Percentiles rank a stretch among this genome's conserved stretches.
Evolutionary conservation across 2,888 invertebrate genomes (phyloP).

Genomic region (Cenopis cana): DNA sequence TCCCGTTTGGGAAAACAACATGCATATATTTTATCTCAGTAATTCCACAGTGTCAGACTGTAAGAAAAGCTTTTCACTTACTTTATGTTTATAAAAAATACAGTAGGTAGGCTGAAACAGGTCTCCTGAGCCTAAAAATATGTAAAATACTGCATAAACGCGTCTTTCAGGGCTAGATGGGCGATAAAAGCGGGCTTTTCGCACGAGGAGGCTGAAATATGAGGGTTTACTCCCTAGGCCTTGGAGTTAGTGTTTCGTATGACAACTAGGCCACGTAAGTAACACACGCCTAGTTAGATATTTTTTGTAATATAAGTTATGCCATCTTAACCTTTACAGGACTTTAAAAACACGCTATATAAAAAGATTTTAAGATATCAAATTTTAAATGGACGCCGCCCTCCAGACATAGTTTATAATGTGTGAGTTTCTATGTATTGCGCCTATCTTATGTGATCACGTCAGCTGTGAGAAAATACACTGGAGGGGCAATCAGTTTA

Average conservation of each 20-base stretch:
- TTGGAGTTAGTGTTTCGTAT: constrained; percentile 3
- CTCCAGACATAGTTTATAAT: no score
- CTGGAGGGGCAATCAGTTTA: no score
- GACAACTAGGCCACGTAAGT: not conserved
- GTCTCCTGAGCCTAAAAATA: constrained; percentile 8
- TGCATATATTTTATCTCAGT: not conserved
- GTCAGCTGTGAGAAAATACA: no score
- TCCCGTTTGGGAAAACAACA: not conserved
- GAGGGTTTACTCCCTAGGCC: constrained; percentile 20
- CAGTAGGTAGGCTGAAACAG: constrained; percentile 21
- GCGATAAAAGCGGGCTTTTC: constrained; percentile 34
- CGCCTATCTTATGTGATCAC: no score
- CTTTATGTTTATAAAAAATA: constrained; percentile 13
- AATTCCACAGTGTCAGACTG: not conserved
- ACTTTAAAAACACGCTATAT: no score
- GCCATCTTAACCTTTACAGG: not conserved
- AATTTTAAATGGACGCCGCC: no score
- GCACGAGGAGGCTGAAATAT: constrained; percentile 26
- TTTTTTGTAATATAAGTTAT: no score
- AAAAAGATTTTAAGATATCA: no score
- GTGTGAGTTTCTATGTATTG: no score
- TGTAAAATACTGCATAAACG: constrained; percentile 30
- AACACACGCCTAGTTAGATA: not conserved
- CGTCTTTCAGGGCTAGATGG: constrained; percentile 27
- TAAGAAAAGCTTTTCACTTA: not conserved